phyloP scores from a whole-genome alignment of 2,888 invertebrate species.

The Trypoxylon attenuatum region DNA sequence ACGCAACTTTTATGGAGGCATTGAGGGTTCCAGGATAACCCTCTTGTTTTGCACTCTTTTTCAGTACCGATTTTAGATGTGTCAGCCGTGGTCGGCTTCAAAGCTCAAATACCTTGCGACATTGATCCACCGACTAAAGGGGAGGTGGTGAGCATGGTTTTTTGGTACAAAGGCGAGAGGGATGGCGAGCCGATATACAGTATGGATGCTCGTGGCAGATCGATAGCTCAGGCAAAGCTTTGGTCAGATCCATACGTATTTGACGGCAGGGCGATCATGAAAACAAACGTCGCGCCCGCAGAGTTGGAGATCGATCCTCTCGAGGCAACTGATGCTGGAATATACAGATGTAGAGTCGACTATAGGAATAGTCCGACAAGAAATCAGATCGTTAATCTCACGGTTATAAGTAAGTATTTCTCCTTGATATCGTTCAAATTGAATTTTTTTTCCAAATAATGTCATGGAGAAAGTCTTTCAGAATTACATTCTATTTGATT shows the following conservation, averaged over 20 bases:
- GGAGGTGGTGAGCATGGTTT: slow-evolving; percentile 91
- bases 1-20: background rate
- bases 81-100: slow-evolving; percentile 88
- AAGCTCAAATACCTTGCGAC: slow-evolving; percentile 90
- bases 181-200: slow-evolving; percentile 92
- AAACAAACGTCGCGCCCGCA: slow-evolving; percentile 75
- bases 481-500: too few relatives aligned
- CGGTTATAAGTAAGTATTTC: slow-evolving; percentile 76
- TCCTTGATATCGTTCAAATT: background rate
- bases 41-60: slow-evolving; percentile 37
- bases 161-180: slow-evolving; percentile 88
- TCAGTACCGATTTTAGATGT: slow-evolving; percentile 81
- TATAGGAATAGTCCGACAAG: slow-evolving; percentile 76
- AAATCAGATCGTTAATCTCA: slow-evolving; percentile 76
- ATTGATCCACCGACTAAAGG: slow-evolving; percentile 86
- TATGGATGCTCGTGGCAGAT: slow-evolving; percentile 74
- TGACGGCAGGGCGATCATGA: slow-evolving; percentile 74
- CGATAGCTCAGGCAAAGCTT: slow-evolving; percentile 71
- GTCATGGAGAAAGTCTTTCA: too few relatives aligned
- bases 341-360: slow-evolving; percentile 76
- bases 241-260: slow-evolving; percentile 75
- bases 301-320: slow-evolving; percentile 74
- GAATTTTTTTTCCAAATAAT: background rate
- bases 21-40: background rate
- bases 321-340: slow-evolving; percentile 73